These are phyloP conservation scores for Metopia argyrocephala DNA, from an alignment of 2,888 invertebrate species.

Conservation along the genomic window DNA sequence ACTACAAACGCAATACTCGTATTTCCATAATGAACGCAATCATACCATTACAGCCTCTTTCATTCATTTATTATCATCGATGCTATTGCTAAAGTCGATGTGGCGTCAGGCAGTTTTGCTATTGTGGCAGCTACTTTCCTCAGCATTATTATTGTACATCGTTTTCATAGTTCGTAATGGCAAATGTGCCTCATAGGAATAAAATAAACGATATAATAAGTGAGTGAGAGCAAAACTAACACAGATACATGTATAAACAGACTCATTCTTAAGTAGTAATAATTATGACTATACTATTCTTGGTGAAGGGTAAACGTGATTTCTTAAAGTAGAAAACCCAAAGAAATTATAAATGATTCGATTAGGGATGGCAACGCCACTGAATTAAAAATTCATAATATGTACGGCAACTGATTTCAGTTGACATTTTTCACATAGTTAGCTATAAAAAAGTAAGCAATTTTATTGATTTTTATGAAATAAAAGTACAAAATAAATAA, in stretches of 20 bases:
- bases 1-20: background rate
- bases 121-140: background rate
- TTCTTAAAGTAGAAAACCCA: background rate
- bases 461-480: no score
- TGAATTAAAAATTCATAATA: no score
- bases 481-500: no score
- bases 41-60: background rate
- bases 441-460: no score
- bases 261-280: background rate
- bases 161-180: constrained; percentile 44
- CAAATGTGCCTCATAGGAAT: constrained; percentile 51
- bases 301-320: background rate
- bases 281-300: background rate
- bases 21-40: background rate
- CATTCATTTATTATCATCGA: background rate
- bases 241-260: background rate
- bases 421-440: no score
- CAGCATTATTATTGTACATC: background rate
- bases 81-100: background rate
- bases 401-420: no score
- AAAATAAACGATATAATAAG: constrained; percentile 41
- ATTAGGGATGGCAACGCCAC: no score
- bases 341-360: no score
- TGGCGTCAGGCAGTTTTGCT: background rate
- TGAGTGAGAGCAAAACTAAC: background rate